Base-by-base conservation (phyloP, 2,888 invertebrate species). In the Chaitophorus viminalis region DNA sequence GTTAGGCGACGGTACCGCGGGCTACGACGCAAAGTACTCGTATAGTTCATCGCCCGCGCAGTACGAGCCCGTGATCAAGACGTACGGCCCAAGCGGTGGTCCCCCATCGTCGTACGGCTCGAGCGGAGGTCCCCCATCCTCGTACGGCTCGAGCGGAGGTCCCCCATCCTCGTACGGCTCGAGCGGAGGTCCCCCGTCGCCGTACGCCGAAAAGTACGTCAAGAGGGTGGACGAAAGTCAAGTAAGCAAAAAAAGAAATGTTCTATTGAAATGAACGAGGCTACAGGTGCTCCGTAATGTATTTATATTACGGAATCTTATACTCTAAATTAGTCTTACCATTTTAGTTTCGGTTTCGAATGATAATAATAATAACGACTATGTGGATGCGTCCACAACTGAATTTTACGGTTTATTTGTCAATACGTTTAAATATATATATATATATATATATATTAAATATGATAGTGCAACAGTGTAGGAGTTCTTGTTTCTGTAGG, bases 151-250 rank as follows among this genome's bases (percentile, higher is more conserved):
- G 39, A 60, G 25, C 77, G 84, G 9, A 74, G 84, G 54, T 77
- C 54, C 14, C 75, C 82, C 46, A n/a, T 31, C 83, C 25, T 36
- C 74, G n/a, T 81, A 81, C 60, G n/a, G 65, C 21, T n/a, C 60
- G 60, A 60, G 60, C 8, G 46, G 84, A 65, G 85, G 82, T 52
- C 17, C 39, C 74, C 78, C 52, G 68, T 29, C 33, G 2, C 60
- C 74, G 46, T 74, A 75, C 54, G 74, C 74, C 8, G 79, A 87
- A 3, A 87, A 87, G 18, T 87, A 87, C 79, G 33, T 77, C 76
- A 87, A 81, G 18, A 46, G 87, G 0, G 25, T 39, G 31, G 87
- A 87, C 79, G 46, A 75, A 1, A 78, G 25, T 70, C 72, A 36
- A 3, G 78, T 79, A 9, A 79, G 83, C n/a, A 5, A 5, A 68